Evolutionary conservation across 2,888 invertebrate genomes (phyloP).

Genomic region (Zootermopsis nevadensis): DNA sequence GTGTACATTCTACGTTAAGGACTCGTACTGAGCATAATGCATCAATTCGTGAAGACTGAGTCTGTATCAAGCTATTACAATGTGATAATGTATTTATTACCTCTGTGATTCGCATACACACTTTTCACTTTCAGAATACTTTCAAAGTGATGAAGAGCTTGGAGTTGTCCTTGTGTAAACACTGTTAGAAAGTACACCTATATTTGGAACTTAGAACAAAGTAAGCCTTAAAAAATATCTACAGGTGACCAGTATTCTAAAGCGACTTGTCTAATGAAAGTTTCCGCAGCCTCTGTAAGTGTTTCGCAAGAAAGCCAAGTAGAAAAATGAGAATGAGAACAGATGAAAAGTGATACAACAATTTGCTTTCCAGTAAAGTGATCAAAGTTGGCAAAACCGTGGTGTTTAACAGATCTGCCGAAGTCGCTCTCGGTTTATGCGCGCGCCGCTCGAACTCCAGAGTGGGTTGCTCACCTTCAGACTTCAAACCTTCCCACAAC

Average conservation of each 20-base stretch:
- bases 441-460: background rate
- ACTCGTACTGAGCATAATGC: background rate
- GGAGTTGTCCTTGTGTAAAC: background rate
- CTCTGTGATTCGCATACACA: no score
- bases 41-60: background rate
- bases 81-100: background rate
- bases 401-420: background rate
- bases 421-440: background rate
- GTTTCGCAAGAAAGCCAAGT: constrained; percentile 31
- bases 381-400: constrained; percentile 29
- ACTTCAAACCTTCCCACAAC: background rate
- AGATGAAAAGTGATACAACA: background rate
- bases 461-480: constrained; percentile 25
- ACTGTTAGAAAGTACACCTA: constrained; percentile 29
- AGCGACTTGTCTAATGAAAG: background rate
- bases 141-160: background rate
- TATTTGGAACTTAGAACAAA: constrained; percentile 14
- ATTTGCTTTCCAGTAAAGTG: background rate
- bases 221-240: constrained; percentile 15
- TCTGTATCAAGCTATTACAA: background rate
- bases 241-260: constrained; percentile 11
- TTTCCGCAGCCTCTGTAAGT: constrained; percentile 8
- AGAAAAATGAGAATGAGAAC: background rate
- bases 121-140: background rate
- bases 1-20: constrained; percentile 27